Percentiles rank a stretch among this genome's conserved stretches.
Evolutionary conservation across 2,888 invertebrate species (phyloP).

Genomic region (Zonitis immaculata): DNA sequence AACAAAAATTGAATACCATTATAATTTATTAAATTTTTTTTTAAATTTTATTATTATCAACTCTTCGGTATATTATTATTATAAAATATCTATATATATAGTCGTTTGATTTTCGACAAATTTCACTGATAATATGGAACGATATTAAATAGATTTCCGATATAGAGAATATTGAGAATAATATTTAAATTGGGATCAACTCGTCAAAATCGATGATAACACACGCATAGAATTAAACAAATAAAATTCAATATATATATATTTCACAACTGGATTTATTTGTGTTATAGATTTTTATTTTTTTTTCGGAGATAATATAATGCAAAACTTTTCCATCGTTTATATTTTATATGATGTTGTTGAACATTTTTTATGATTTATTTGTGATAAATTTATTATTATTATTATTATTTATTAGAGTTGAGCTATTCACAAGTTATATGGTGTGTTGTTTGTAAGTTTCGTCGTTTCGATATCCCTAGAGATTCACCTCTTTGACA

Average conservation of each 20-base stretch:
- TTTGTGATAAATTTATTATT: background rate
- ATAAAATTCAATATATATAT: background rate
- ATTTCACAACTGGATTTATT: background rate
- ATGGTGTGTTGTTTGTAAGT: constrained; percentile 18
- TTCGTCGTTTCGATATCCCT: constrained; percentile 21
- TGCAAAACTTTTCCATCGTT: background rate
- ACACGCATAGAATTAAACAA: background rate
- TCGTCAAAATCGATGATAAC: constrained; percentile 22
- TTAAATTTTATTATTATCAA: no score
- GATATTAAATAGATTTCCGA: background rate
- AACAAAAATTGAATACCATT: background rate
- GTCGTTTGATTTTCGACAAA: background rate
- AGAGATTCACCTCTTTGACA: constrained; percentile 38
- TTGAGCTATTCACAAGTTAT: constrained; percentile 4
- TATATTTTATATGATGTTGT: no score
- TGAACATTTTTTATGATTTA: background rate
- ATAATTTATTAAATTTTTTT: background rate
- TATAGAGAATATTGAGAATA: constrained; percentile 6
- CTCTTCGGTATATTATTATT: no score
- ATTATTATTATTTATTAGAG: background rate
- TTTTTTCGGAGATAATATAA: background rate
- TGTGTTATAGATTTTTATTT: background rate
- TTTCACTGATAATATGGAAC: no score
- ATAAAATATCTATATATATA: no score
- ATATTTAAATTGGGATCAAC: constrained; percentile 29